These are phyloP conservation scores for Phoeniculus purpureus DNA, from an alignment of 2,797 vertebrate species.

Conservation along the genomic window DNA sequence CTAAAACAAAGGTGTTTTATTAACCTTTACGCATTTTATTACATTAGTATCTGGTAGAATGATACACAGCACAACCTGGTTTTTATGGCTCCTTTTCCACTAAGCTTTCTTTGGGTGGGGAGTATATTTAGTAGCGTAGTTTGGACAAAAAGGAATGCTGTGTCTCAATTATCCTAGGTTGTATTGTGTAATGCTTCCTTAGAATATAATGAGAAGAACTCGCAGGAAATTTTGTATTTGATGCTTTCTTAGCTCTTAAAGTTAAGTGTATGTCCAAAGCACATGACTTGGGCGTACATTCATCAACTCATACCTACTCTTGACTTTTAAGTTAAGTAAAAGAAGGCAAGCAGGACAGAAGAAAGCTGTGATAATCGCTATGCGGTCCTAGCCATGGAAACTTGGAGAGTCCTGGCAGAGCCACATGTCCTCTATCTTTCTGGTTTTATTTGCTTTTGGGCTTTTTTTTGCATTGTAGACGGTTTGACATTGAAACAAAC, in stretches of 20 bases:
- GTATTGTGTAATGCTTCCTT: background rate
- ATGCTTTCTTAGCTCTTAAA: background rate
- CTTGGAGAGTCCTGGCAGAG: background rate
- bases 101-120: background rate
- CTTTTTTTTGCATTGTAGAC: background rate
- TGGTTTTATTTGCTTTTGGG: background rate
- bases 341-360: background rate
- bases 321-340: background rate
- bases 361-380: background rate
- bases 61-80: background rate
- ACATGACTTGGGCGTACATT: background rate
- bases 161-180: background rate
- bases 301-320: background rate
- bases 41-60: background rate
- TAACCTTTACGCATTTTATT: background rate
- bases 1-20: slow-evolving; percentile 1
- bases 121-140: background rate
- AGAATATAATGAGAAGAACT: background rate
- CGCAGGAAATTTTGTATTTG: background rate
- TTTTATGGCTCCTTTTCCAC: background rate
- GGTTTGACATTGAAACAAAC: background rate
- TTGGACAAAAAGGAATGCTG: background rate
- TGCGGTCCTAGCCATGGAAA: background rate
- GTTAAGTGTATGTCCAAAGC: background rate
- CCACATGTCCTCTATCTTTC: background rate